Conservation (phyloP, 2,797 vertebrate genomes). For the Clamator glandarius region DNA sequence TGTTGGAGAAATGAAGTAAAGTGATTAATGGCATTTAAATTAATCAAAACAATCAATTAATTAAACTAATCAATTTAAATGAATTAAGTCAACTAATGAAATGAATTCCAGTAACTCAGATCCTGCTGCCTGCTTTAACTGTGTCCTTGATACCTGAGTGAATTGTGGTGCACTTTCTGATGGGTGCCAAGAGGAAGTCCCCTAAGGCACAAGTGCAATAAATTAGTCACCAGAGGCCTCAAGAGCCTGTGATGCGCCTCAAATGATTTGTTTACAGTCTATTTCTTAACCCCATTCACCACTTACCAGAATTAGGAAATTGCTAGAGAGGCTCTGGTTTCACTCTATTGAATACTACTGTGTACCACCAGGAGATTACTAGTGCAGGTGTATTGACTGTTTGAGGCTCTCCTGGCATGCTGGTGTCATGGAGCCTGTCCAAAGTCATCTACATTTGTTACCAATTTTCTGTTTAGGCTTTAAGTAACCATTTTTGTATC, state of each 20-base stretch:
- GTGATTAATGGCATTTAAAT: conserved; percentile 50
- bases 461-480: not conserved
- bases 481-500: not conserved
- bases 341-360: not conserved
- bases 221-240: not conserved
- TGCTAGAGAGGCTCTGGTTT: not conserved
- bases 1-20: conserved; percentile 2
- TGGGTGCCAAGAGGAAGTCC: not conserved
- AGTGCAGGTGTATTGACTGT: not conserved
- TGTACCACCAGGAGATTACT: not conserved
- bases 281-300: not conserved
- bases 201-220: not conserved
- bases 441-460: not conserved
- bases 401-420: not conserved
- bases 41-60: conserved; percentile 42
- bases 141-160: not conserved
- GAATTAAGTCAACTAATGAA: not conserved
- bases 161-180: not conserved
- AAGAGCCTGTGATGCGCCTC: not conserved
- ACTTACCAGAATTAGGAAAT: not conserved
- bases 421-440: not conserved
- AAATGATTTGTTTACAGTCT: not conserved
- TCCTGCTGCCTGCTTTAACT: not conserved
- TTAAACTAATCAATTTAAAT: conserved; percentile 26
- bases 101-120: not conserved